phyloP scores from a whole-genome alignment of 2,113 vertebrate genomes.

The Calidris pugnax region DNA sequence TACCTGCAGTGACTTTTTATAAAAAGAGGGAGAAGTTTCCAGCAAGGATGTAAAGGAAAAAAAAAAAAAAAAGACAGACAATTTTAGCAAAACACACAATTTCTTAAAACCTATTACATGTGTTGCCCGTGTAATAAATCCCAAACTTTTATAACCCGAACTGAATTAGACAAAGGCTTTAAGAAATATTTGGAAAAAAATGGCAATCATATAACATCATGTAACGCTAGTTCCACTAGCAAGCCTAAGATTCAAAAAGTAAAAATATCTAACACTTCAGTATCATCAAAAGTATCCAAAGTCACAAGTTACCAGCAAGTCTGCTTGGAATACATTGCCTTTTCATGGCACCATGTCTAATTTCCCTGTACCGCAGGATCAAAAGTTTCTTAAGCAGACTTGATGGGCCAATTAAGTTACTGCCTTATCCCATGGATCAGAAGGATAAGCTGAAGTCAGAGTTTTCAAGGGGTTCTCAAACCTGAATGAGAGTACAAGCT shows the following conservation, averaged over 20 bases:
- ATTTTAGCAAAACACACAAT: not conserved
- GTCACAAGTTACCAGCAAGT: not conserved
- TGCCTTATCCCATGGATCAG: not conserved
- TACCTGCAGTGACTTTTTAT: not conserved
- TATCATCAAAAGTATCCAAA: not conserved
- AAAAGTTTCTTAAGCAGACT: not conserved
- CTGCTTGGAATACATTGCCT: not conserved
- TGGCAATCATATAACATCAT: not conserved
- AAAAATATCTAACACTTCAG: not conserved
- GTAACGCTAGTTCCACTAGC: not conserved
- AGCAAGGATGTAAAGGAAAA: not conserved
- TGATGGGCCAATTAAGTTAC: not conserved
- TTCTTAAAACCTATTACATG: not conserved
- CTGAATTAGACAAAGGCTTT: not conserved
- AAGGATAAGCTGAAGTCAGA: not conserved
- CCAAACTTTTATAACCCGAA: not conserved
- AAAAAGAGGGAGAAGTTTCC: not conserved
- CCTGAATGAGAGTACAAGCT: not conserved
- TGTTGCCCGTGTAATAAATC: not conserved
- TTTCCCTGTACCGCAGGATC: not conserved
- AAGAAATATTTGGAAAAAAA: not conserved
- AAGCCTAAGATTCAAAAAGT: not conserved
- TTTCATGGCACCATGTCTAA: not conserved
- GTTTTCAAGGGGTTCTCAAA: conserved; percentile 26
- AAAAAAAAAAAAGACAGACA: not conserved